Evolutionary conservation across 2,888 invertebrate genomes (phyloP), one percentile per base, ranked within the genome.

Genomic region (Drosophila pseudotakahashii): DNA sequence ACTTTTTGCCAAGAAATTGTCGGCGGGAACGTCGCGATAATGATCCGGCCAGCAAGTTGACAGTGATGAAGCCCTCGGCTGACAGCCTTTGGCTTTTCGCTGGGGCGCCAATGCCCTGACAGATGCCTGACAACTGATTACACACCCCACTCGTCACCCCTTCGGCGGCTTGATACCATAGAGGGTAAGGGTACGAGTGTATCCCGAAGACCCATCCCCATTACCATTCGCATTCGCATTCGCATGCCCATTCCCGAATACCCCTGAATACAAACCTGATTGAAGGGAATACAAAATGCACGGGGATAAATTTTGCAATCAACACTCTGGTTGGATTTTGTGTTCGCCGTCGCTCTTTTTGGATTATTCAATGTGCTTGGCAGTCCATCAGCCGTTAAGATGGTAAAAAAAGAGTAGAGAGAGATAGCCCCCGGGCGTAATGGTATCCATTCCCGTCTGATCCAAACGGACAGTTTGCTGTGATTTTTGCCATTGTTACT

Each of bases 41-140:
- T 63, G 51, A 64, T 51, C 36, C 37, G 23, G 30, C 50, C 62
- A 36, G 41, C 61, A 36, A 23, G 37, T 32, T 64, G 61, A 61
- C 64, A 64, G 62, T 64, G 62, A 62, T 62, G 61, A 61, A 64
- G 64, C 62, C 61, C 37, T 37, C 51, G 9, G 36, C 14, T 64
- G 61, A 51, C 64, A 64, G 61, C 37, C 45, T 32, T 51, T 37
- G 32, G 63, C 61, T 50, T 60, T 42, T 13, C 30, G 48, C 14
- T 39, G 34, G 52, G 48, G 62, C 48, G 30, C 63, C 60, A 36
- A 61, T 60, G 60, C 19, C 41, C 60, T 48, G 62, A 59, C 62
- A 41, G 60, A 48, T 50, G 62, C 36, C 59, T 42, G 48, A 60
- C 62, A 59, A 63, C 59, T 59, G 63, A 63, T 60, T 63, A 60